Evolutionary conservation across 2,113 vertebrate species (phyloP), one percentile per base, ranked within the genome.

Genomic region (Erythrocercus mccallii): DNA sequence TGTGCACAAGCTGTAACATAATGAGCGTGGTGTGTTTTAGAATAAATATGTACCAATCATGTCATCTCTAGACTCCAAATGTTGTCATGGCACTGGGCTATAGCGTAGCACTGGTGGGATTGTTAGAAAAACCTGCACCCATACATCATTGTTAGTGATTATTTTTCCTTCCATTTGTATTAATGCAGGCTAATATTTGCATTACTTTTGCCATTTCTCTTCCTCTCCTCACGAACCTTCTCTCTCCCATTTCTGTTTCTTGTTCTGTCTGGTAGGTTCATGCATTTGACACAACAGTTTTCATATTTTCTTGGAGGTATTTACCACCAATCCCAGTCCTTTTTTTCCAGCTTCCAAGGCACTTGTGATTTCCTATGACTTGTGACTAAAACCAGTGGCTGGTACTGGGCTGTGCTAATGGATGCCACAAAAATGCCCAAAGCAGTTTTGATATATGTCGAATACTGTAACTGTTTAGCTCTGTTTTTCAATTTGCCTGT

Each of bases 21-120:
- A 97, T 70, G 54, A 95, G 50, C 6, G 1, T 42, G 53, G 72
- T 82, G 66, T 88, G 58, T 87, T 95, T 87, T 91, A 88, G 84
- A 85, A 91, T 91, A 94, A 96, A 90, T 82, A 85, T 51, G 20
- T 79, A 88, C 81, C 83, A 85, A 72, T 95, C 90, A 61, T 77
- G 82, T 90, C 58, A 58, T 81, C 64, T 93, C 76, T 42, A 60
- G 44, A 15, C 88, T 92, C 66, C 79, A 89, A 90, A 74, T 81
- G 77, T 71, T 86, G 80, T 81, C 69, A 12, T 81, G 86, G 64
- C n/a, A 53, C 60, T 66, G 62, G 64, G 51, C 79, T 93, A 6
- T 73, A 35, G 44, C 50, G 78, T 66, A 90, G 85, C 70, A 88
- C 71, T 80, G 62, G 47, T 80, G 81, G 71, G 81, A 66, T 58